Evolutionary conservation across 2,113 vertebrate species (phyloP).

Genomic region (Aepyceros melampus): DNA sequence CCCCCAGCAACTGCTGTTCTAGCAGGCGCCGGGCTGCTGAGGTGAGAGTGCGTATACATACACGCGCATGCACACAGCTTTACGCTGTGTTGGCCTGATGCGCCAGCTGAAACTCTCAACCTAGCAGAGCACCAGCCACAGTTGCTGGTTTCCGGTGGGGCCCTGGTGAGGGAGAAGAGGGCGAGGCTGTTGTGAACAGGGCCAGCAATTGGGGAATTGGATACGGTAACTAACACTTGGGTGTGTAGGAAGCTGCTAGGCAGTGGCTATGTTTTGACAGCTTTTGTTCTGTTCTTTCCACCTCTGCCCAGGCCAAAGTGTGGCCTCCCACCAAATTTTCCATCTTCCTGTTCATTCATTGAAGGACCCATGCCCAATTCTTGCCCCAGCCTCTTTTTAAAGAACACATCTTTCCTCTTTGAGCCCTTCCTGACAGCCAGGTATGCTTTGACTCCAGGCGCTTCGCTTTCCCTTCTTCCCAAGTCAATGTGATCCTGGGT

Average conservation of each 20-base stretch:
- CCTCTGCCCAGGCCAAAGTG: not conserved
- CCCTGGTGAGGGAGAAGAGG: slow-evolving; percentile 38
- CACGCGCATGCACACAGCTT: not conserved
- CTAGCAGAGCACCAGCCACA: not conserved
- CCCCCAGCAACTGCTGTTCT: slow-evolving; percentile 39
- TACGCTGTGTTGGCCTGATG: not conserved
- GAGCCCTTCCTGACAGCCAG: slow-evolving; percentile 24
- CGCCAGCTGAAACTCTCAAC: slow-evolving; percentile 11
- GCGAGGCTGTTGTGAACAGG: not conserved
- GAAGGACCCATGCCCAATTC: not conserved
- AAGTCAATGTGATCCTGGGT: not conserved
- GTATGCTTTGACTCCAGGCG: not conserved
- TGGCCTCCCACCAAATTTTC: not conserved
- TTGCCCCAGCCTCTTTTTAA: not conserved
- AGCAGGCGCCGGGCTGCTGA: slow-evolving; percentile 46
- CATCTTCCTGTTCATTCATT: not conserved
- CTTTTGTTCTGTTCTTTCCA: slow-evolving; percentile 36
- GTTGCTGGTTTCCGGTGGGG: slow-evolving; percentile 61
- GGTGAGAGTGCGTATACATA: not conserved
- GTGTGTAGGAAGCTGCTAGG: not conserved
- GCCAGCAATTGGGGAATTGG: not conserved
- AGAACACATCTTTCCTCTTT: not conserved
- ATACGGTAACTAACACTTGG: not conserved
- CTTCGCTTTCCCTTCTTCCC: not conserved
- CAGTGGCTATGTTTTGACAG: slow-evolving; percentile 15